Evolutionary conservation across 2,113 vertebrate species (phyloP), one percentile per base, ranked within the genome.

Genomic region (Ammodytes dubius): DNA sequence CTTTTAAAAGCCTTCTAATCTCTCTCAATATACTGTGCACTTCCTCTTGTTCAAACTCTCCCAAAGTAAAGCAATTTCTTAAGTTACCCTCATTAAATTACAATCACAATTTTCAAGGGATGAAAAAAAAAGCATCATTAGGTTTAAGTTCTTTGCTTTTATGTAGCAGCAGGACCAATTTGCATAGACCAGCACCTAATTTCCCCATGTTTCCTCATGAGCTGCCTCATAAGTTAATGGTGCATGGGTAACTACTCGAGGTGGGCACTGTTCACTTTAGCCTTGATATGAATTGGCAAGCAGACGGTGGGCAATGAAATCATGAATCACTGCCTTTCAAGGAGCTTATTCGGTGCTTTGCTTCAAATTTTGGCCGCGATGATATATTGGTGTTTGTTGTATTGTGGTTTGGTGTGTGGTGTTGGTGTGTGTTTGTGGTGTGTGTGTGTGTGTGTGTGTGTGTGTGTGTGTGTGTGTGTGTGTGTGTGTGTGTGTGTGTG

Each of bases 1-100:
- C 81, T 82, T 88, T 89, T 81, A 74, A 88, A 79, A 40, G 65
- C 66, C 57, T 40, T 88, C 66, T 84, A 82, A 87, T 90, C 78
- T 57, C 66, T 79, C 78, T 56, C 71, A 63, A 56, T 77, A 57
- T 39, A 58, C 66, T 73, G 60, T 17, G 3, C 57, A 72, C 52
- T 43, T 58, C 12, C 56, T 82, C 53, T 15, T 46, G 57, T 53
- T 27, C 42, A 11, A 37, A 54, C 60, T 78, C 37, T 7, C 50
- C 15, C 57, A 61, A 42, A 75, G 17, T 56, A 52, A 61, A 77
- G 68, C 53, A 1, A 27, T 60, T 54, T 69, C 49, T 50, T 6
- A 45, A 71, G 52, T 53, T 49, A 61, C 46, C 13, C 5, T 65
- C 69, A 27, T 73, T 59, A 70, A 58, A 88, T 68, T 53, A 75